Conservation (phyloP, 2,888 invertebrate genomes). For the Agrochola macilenta region DNA sequence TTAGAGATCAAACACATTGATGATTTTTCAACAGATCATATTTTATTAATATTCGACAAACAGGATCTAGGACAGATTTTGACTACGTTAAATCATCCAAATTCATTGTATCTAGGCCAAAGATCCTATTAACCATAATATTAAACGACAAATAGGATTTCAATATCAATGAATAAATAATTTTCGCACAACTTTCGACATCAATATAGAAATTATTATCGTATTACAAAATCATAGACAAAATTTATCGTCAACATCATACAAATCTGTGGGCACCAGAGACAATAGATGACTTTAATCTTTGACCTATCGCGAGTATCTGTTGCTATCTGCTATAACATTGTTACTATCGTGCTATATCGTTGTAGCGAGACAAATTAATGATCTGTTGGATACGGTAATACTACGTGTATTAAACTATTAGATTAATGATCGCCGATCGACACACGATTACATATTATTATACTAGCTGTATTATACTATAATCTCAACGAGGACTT, state of each 20-base stretch:
- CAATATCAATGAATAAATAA: slow-evolving; percentile 5
- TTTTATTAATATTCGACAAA: neutral
- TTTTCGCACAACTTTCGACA: slow-evolving; percentile 6
- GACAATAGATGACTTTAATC: slow-evolving; percentile 50
- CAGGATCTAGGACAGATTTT: neutral
- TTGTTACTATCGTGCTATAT: slow-evolving; percentile 9
- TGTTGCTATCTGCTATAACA: slow-evolving; percentile 5
- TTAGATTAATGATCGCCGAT: slow-evolving; percentile 50
- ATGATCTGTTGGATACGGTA: slow-evolving; percentile 42
- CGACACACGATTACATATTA: slow-evolving; percentile 38
- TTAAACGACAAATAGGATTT: slow-evolving; percentile 3
- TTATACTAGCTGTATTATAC: slow-evolving; percentile 37
- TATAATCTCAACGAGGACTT: slow-evolving; percentile 44
- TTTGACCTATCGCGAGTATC: slow-evolving; percentile 33
- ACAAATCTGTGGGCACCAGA: slow-evolving; percentile 30
- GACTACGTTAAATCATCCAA: neutral
- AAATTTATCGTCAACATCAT: slow-evolving; percentile 29
- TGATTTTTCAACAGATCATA: slow-evolving; percentile 1
- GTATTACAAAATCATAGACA: slow-evolving; percentile 23
- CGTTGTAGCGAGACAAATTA: slow-evolving; percentile 37
- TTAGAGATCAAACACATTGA: neutral
- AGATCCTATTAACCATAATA: neutral
- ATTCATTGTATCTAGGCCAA: neutral
- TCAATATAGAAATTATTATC: slow-evolving; percentile 18
- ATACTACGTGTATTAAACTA: slow-evolving; percentile 41